A percentile compares a stretch with the other conserved stretches of the same genome.
Evolutionary conservation across 1,140 invertebrate species (phyloP).

Genomic region (Elysia chlorotica): DNA sequence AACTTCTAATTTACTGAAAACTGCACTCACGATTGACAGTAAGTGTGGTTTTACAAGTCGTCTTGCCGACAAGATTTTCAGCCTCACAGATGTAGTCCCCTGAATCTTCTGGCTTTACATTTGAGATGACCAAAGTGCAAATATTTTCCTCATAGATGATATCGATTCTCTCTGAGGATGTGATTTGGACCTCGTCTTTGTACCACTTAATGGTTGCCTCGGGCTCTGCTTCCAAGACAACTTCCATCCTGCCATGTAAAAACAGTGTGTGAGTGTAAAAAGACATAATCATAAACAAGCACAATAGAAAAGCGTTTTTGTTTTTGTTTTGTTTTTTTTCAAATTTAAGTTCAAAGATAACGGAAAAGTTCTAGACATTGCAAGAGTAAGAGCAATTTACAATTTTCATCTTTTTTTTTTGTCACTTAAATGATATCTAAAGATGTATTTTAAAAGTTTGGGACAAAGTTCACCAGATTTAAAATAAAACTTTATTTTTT

Average conservation of each 20-base stretch:
- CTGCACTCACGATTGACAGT: constrained; percentile 54
- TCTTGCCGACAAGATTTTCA: constrained; percentile 55
- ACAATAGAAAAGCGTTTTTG: no score
- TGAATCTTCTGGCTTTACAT: constrained; percentile 53
- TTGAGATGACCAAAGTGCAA: constrained; percentile 48
- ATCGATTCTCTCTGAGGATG: constrained; percentile 42
- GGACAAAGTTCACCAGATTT: no score
- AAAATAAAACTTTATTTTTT: background rate
- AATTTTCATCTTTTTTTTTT: no score
- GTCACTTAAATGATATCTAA: no score
- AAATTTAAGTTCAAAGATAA: no score
- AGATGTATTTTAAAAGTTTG: no score
- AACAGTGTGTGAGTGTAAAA: no score
- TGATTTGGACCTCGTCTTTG: constrained; percentile 45
- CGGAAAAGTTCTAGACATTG: no score
- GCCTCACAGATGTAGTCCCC: constrained; percentile 57
- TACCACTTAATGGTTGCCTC: constrained; percentile 56
- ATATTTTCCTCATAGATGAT: constrained; percentile 44
- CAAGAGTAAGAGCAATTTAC: no score
- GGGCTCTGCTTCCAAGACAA: constrained; percentile 50
- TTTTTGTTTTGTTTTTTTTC: no score
- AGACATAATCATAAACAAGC: no score
- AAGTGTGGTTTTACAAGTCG: constrained; percentile 56
- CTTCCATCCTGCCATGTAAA: constrained; percentile 45
- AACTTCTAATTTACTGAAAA: background rate